Conservation (phyloP, 2,113 vertebrate species). For the Corythaixoides concolor region DNA sequence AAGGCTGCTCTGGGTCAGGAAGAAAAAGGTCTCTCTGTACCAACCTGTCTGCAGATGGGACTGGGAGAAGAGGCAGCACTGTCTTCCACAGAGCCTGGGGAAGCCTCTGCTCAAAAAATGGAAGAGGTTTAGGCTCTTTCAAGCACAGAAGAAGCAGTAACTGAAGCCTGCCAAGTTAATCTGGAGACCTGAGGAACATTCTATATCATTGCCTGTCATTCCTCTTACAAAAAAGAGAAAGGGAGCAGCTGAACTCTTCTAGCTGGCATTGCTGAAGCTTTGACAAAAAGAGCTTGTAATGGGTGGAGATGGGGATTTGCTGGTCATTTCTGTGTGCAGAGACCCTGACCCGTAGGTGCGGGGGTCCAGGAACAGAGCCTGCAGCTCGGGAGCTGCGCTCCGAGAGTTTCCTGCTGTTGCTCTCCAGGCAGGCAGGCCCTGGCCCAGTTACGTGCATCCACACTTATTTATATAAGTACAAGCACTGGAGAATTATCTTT, state of each 20-base stretch:
- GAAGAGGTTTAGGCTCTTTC: not conserved
- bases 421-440: not conserved
- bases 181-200: not conserved
- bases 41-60: not conserved
- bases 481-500: constrained; percentile 35
- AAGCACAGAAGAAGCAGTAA: not conserved
- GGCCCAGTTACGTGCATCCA: constrained; percentile 40
- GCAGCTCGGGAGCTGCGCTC: not conserved
- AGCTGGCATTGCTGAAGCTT: not conserved
- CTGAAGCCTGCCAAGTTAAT: not conserved
- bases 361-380: not conserved
- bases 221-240: not conserved
- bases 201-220: not conserved
- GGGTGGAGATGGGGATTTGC: not conserved
- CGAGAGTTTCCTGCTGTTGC: not conserved
- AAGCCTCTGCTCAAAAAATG: not conserved
- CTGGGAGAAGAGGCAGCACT: not conserved
- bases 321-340: not conserved
- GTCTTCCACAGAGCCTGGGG: not conserved
- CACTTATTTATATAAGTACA: constrained; percentile 18
- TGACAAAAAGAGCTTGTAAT: rapidly evolving
- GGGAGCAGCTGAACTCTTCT: not conserved
- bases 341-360: not conserved
- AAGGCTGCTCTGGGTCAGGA: constrained; percentile 14
- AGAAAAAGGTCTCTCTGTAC: constrained; percentile 18